Base-by-base conservation (phyloP, 2,888 invertebrate species). In the Xylocampa areola region DNA sequence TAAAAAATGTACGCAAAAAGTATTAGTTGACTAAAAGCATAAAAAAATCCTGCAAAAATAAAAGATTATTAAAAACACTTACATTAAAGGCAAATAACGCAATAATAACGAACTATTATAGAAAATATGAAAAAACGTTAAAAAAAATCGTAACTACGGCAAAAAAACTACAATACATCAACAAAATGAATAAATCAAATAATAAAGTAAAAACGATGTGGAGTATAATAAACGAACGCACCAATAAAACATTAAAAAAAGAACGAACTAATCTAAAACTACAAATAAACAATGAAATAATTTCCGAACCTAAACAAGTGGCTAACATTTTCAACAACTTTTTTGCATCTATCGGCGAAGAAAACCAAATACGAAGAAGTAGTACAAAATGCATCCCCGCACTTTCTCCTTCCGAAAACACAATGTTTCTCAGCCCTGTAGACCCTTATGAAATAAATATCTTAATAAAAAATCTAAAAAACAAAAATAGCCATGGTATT, bases 321-420 rank as follows among this genome's bases (percentile, higher is more conserved):
- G 43, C 32, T 1, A 32, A n/a, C n/a, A 30, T 43, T 10, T 43
- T 43, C 11, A 43, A 43, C 13, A 19, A 32, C 21, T 43, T 32
- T 16, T 43, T 43, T 32, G 43, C 30, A 19, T 19, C 32, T 1
- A 13, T 32, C 2, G 32, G 32, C 4, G 41, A 41, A 17, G 7
- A 7, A 7, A 39, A 4, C 7, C 13, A 1, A n/a, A 3, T 8
- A 37, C 19, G 7, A 37, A 21, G 11, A 14, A 21, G 19, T n/a
- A 17, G n/a, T 10, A 4, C 35, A 1, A 36, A 36, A 19, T 4
- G 36, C 8, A 19, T n/a, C 13, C 36, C 36, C 13, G 36, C n/a
- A 6, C 13, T 7, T 10, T 36, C 36, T n/a, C 36, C 4, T 6
- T 19, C 36, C 11, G 19, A 36, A 36, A 36, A 36, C 7, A 19